A percentile compares a stretch with the other conserved stretches of the same genome.
Evolutionary conservation across 2,113 vertebrate species (phyloP).

Genomic region (Platichthys stellatus): DNA sequence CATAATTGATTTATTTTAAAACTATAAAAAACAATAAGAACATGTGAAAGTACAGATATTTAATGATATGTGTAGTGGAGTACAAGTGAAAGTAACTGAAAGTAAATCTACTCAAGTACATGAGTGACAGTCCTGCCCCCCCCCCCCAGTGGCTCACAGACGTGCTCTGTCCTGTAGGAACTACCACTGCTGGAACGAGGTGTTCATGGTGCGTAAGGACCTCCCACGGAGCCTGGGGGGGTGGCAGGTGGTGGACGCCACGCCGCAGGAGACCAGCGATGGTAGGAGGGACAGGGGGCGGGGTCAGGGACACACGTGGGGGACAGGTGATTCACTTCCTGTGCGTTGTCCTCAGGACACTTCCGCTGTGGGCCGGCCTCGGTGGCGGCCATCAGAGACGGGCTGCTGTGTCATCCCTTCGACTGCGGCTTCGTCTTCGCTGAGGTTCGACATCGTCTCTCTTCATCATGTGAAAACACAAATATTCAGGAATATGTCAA

Average conservation of each 20-base stretch:
- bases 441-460: slow-evolving; percentile 80
- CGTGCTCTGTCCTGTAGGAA: slow-evolving; percentile 82
- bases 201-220: slow-evolving; percentile 85
- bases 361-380: slow-evolving; percentile 92
- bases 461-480: no score
- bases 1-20: no score
- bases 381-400: slow-evolving; percentile 87
- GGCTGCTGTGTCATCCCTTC: slow-evolving; percentile 85
- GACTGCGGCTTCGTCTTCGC: slow-evolving; percentile 89
- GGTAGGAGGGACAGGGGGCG: slow-evolving; percentile 75
- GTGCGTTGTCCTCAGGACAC: slow-evolving; percentile 78
- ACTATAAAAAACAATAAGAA: no score
- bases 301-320: not conserved
- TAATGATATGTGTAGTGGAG: no score
- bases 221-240: slow-evolving; percentile 86
- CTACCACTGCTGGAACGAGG: slow-evolving; percentile 97
- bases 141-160: no score
- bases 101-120: no score
- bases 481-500: no score
- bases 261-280: slow-evolving; percentile 96
- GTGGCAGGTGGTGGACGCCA: slow-evolving; percentile 93
- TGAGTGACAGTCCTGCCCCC: not conserved
- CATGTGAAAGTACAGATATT: no score
- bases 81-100: no score
- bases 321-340: not conserved